Conservation (phyloP, 2,797 vertebrate genomes). For the Leptodactylus fallax region DNA sequence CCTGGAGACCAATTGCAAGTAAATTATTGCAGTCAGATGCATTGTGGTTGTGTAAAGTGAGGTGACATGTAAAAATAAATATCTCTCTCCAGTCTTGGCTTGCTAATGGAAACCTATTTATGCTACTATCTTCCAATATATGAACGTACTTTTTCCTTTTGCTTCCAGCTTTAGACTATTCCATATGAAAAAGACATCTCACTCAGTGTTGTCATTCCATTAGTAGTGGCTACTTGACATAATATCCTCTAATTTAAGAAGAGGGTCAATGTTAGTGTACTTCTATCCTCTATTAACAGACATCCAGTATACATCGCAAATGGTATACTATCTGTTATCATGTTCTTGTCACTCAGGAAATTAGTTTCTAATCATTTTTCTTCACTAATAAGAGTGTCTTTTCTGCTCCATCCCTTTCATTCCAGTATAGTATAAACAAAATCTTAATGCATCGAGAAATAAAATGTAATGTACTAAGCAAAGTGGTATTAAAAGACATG, state of each 20-base stretch:
- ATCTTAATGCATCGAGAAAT: neutral
- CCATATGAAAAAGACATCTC: slow-evolving; percentile 9
- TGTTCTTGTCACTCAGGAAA: neutral
- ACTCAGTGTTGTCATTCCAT: slow-evolving; percentile 28
- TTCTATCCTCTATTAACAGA: neutral
- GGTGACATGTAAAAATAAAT: slow-evolving; percentile 77
- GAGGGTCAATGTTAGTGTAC: slow-evolving; percentile 20
- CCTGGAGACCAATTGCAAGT: slow-evolving; percentile 72
- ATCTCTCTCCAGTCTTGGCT: slow-evolving; percentile 69
- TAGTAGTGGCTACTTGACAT: slow-evolving; percentile 47
- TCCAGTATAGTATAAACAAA: slow-evolving; percentile 32
- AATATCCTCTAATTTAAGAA: slow-evolving; percentile 6
- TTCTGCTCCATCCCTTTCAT: neutral
- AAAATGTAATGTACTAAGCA: slow-evolving; percentile 21
- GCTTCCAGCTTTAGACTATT: slow-evolving; percentile 26
- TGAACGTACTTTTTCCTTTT: neutral
- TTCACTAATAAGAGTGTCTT: slow-evolving; percentile 14
- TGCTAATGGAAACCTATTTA: slow-evolving; percentile 52
- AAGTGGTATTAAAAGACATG: slow-evolving; percentile 39
- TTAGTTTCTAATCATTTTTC: neutral
- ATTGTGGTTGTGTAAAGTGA: slow-evolving; percentile 76
- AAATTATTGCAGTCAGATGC: slow-evolving; percentile 88
- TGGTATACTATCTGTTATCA: slow-evolving; percentile 18
- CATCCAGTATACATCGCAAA: slow-evolving; percentile 20
- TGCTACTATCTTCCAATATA: slow-evolving; percentile 37